These are phyloP conservation scores for Oryzias dopingdopingensis DNA, from an alignment of 2,797 vertebrate genomes.

Conservation along the genomic window DNA sequence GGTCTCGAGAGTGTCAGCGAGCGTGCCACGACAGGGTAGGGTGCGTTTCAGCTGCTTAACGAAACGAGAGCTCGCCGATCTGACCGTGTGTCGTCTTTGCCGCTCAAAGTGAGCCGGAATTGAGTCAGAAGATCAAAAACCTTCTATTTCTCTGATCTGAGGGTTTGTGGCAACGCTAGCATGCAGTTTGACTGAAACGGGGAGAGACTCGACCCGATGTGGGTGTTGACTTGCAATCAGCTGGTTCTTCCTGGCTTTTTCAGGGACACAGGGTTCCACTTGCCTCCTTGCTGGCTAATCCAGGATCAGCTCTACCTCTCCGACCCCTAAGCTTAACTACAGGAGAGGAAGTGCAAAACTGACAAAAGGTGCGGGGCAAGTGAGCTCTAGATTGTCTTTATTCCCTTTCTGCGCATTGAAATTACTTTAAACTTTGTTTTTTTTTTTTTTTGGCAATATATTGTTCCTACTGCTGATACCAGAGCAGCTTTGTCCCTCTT, in stretches of 20 bases:
- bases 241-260: constrained; percentile 51
- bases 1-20: constrained; percentile 12
- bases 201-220: too few species aligned
- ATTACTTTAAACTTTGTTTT: constrained; percentile 42
- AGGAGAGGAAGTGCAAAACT: constrained; percentile 43
- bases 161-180: too few species aligned
- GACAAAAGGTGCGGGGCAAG: constrained; percentile 28
- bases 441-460: constrained; percentile 27
- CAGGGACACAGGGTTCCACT: constrained; percentile 49
- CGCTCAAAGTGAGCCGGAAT: constrained; percentile 36
- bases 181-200: constrained; percentile 45
- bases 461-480: constrained; percentile 18
- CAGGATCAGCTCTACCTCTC: constrained; percentile 47
- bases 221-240: constrained; percentile 23
- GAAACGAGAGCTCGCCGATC: constrained; percentile 25
- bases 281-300: constrained; percentile 33
- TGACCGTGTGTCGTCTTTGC: background rate
- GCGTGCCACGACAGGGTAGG: constrained; percentile 58
- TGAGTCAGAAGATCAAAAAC: constrained; percentile 46
- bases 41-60: constrained; percentile 13
- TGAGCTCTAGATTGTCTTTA: constrained; percentile 28
- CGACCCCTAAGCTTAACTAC: constrained; percentile 42
- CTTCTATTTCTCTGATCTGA: background rate
- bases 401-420: constrained; percentile 40
- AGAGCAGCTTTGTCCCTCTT: constrained; percentile 28